Percentiles rank a stretch among this genome's conserved stretches.
Conservation (phyloP, 2,797 vertebrate genomes). For the Pangasius mekongensis region DNA sequence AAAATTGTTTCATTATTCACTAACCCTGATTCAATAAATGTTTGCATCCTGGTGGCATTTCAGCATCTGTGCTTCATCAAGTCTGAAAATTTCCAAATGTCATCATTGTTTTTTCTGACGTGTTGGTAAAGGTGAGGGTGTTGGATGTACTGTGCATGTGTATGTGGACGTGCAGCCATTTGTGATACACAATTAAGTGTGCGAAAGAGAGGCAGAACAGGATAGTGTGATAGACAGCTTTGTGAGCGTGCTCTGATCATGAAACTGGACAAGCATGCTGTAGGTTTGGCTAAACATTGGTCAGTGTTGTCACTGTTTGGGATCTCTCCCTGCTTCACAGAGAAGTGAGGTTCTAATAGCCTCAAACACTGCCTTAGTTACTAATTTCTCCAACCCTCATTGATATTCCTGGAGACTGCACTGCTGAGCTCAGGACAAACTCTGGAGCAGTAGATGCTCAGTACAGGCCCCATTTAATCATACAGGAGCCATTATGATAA, state of each 20-base stretch:
- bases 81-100: conserved; percentile 21
- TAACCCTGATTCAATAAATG: background rate
- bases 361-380: conserved; percentile 16
- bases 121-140: background rate
- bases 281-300: background rate
- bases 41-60: conserved; percentile 28
- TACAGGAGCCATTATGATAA: conserved; percentile 48
- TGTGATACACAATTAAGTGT: background rate
- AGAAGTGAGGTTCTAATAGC: conserved; percentile 16
- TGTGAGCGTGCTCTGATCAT: background rate
- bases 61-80: conserved; percentile 26
- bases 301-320: background rate
- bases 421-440: conserved; percentile 46
- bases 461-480: conserved; percentile 38
- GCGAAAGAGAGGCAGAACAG: background rate
- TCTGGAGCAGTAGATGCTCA: conserved; percentile 45
- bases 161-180: background rate
- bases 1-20: background rate
- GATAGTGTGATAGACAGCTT: background rate
- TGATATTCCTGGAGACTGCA: conserved; percentile 52
- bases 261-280: background rate
- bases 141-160: background rate
- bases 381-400: conserved; percentile 38
- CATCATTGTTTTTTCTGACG: background rate
- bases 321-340: too few relatives aligned